Conservation (phyloP, 2,888 invertebrate species). For the Drosophila neotestacea region DNA sequence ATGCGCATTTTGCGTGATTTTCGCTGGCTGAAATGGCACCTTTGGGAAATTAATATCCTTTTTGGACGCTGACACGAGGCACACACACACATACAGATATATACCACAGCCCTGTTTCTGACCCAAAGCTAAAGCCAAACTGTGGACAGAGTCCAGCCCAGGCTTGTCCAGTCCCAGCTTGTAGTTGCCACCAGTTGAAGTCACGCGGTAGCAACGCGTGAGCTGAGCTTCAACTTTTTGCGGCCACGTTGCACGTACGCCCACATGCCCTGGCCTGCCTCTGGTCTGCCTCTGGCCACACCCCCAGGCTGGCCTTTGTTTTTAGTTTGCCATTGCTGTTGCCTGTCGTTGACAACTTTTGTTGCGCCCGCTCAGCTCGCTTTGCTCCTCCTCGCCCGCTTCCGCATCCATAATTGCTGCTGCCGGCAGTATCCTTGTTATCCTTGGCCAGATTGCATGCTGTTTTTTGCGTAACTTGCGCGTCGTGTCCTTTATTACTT, state of each 20-base stretch:
- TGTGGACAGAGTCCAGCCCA: conserved; percentile 28
- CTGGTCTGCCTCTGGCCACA: conserved; percentile 4
- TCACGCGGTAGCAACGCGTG: conserved; percentile 80
- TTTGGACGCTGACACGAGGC: conserved; percentile 68
- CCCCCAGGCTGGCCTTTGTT: conserved; percentile 63
- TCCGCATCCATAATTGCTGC: conserved; percentile 63
- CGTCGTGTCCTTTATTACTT: conserved; percentile 74
- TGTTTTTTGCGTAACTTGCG: conserved; percentile 66
- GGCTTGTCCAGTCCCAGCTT: conserved; percentile 30
- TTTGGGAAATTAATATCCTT: conserved; percentile 85
- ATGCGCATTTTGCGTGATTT: conserved; percentile 74
- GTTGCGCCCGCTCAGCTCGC: conserved; percentile 38
- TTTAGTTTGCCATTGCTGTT: conserved; percentile 33
- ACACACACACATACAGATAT: conserved; percentile 8
- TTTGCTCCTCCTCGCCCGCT: conserved; percentile 6
- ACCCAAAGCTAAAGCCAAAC: conserved; percentile 32
- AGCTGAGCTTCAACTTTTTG: conserved; percentile 71
- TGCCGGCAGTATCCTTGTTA: conserved; percentile 64
- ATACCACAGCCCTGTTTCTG: conserved; percentile 15
- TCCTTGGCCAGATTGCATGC: conserved; percentile 71
- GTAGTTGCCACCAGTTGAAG: conserved; percentile 40
- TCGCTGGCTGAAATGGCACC: conserved; percentile 77
- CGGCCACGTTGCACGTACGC: conserved; percentile 74
- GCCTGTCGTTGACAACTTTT: conserved; percentile 79
- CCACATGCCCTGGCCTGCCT: conserved; percentile 6